Percentiles rank a stretch among this genome's conserved stretches.
phyloP scores from a whole-genome alignment of 1,140 invertebrate species.

The Ostrea denselamellosa region DNA sequence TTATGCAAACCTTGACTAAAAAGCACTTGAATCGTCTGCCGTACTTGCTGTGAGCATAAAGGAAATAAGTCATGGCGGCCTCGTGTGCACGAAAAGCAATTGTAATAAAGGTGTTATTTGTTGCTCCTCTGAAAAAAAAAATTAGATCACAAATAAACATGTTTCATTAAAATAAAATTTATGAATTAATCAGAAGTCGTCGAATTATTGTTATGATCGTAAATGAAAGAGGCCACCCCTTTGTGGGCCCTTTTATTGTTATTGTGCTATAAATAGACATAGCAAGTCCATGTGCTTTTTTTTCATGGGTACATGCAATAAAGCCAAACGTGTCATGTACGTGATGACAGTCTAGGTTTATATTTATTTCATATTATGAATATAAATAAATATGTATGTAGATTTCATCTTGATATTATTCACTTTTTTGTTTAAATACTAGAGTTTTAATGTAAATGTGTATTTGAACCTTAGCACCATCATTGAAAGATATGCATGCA shows the following conservation, averaged over 20 bases:
- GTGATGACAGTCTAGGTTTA: too few relatives aligned
- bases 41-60: neutral
- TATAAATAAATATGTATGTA: neutral
- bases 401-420: neutral
- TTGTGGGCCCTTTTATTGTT: slow-evolving; percentile 31
- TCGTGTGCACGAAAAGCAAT: neutral
- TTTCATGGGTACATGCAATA: slow-evolving; percentile 11
- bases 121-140: neutral
- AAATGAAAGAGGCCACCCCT: neutral
- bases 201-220: neutral
- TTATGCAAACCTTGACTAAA: slow-evolving; percentile 20
- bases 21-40: slow-evolving; percentile 36
- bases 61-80: slow-evolving; percentile 16
- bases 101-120: slow-evolving; percentile 21
- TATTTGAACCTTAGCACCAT: too few relatives aligned
- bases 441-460: too few relatives aligned
- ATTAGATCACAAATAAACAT: slow-evolving; percentile 10
- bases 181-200: neutral
- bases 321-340: neutral
- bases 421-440: neutral
- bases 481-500: too few relatives aligned
- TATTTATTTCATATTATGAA: neutral
- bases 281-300: slow-evolving; percentile 16
- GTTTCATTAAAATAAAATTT: slow-evolving; percentile 13
- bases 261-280: slow-evolving; percentile 29